Percentiles rank a stretch among this genome's conserved stretches.
These are phyloP conservation scores for Lasiurus cinereus DNA, from an alignment of 2,113 vertebrate species.

Conservation along the genomic window DNA sequence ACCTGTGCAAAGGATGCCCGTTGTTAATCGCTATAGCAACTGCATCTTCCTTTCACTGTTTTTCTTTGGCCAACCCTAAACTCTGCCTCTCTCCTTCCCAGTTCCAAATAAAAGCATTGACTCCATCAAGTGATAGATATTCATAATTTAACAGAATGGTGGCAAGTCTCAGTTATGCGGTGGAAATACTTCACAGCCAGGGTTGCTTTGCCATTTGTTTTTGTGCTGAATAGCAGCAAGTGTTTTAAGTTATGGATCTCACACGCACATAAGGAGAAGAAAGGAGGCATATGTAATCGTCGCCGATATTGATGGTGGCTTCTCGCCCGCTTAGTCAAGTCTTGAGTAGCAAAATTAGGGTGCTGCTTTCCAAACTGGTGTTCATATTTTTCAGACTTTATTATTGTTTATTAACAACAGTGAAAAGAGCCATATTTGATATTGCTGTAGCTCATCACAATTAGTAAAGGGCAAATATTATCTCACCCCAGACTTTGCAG, in stretches of 20 bases:
- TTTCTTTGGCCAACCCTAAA: conserved; percentile 33
- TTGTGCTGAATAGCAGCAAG: conserved; percentile 86
- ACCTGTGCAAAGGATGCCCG: conserved; percentile 77
- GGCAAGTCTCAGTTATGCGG: conserved; percentile 74
- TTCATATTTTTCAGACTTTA: conserved; percentile 15
- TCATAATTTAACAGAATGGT: conserved; percentile 88
- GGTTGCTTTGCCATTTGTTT: conserved; percentile 85
- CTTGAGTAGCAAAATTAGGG: conserved; percentile 64
- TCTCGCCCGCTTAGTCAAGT: conserved; percentile 50
- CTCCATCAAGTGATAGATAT: conserved; percentile 87
- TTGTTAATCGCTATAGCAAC: conserved; percentile 88
- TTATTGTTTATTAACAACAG: conserved; percentile 39
- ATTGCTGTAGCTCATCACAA: background rate
- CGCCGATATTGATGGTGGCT: conserved; percentile 77
- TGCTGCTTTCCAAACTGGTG: conserved; percentile 40
- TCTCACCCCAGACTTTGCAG: background rate
- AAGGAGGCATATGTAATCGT: conserved; percentile 82
- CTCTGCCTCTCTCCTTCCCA: conserved; percentile 15
- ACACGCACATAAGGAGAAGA: conserved; percentile 63
- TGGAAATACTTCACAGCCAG: conserved; percentile 83
- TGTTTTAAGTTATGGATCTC: conserved; percentile 85
- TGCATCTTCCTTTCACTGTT: conserved; percentile 70
- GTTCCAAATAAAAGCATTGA: conserved; percentile 72
- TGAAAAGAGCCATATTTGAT: background rate
- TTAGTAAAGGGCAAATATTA: conserved; percentile 40